Evolutionary conservation across 2,113 vertebrate genomes (phyloP), one percentile per base, ranked within the genome.

Genomic region (Actenoides hombroni): DNA sequence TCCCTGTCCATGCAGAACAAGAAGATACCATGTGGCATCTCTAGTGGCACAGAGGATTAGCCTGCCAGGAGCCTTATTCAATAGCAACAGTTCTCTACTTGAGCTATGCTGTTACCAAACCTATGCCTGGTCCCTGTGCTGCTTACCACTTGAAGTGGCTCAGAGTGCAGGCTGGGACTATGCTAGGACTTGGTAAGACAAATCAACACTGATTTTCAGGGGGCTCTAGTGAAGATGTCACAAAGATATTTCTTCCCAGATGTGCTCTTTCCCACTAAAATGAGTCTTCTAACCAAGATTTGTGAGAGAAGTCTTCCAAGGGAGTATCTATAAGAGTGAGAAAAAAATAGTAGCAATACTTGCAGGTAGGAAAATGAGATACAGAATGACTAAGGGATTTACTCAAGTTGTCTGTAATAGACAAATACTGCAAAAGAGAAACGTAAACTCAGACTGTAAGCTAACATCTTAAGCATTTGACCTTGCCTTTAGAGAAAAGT

Each of bases 41-140:
- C 61, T 18, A 51, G n/a, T 37, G 19, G 42, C 29, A 60, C 28
- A 64, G 54, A 54, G 39, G 15, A 39, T 60, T 17, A 25, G 8
- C 24, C 39, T 90, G 37, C 9, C 48, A 70, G 59, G 16, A 69
- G 19, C 16, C 37, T 46, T 39, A 33, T 8, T 49, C 48, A 39
- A 6, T 13, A 25, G 40, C 46, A 2, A 2, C 31, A 1, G 1
- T 12, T 33, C 44, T 84, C n/a, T 40, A 20, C 2, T 11, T 26
- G 13, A 80, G 16, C 40, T 29, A 4, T 17, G 35, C 26, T 51
- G 81, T 88, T 39, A 59, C 17, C 35, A 59, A 54, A 63, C 3
- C n/a, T 14, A 0, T 12, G 4, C n/a, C 26, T 19, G 7, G 9
- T 57, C 40, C 68, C 33, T 6, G 7, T 1, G 0, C 17, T 37